These are phyloP conservation scores for Rhynchomys soricoides DNA, from an alignment of 2,113 vertebrate genomes.

Conservation along the genomic window DNA sequence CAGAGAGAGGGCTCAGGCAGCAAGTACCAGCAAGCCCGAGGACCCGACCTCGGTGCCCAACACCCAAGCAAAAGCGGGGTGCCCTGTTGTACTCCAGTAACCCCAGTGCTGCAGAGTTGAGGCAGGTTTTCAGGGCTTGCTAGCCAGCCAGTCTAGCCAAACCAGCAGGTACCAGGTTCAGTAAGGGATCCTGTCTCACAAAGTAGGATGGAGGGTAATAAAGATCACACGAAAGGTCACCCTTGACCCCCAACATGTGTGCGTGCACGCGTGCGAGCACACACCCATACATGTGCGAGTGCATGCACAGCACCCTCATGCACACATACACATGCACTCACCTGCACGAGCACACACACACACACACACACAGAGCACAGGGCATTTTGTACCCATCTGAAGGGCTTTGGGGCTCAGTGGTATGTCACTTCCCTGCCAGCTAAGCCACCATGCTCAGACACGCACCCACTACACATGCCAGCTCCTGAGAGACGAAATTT, in stretches of 20 bases:
- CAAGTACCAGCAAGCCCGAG: neutral
- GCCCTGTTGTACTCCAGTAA: too few species aligned
- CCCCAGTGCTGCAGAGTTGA: neutral
- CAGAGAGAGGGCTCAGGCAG: neutral
- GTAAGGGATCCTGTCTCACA: neutral
- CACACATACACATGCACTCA: neutral
- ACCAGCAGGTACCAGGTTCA: neutral
- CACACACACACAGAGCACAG: neutral
- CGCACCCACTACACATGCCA: neutral
- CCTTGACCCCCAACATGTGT: neutral
- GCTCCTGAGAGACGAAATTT: neutral
- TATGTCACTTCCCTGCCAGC: neutral
- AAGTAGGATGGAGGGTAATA: too few species aligned
- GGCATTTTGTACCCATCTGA: neutral
- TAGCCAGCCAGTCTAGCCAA: neutral
- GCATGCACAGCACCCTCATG: too few species aligned
- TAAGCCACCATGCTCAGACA: accelerated
- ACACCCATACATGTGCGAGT: accelerated
- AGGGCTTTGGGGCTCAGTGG: neutral
- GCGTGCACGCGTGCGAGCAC: accelerated
- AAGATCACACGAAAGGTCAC: too few species aligned
- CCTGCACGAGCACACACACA: too few species aligned
- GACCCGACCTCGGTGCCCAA: neutral
- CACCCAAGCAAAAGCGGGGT: neutral
- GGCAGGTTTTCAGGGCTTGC: neutral